Percentiles rank a stretch among this genome's conserved stretches.
Conservation (phyloP, 35 echinoderm and acorn worm genomes). For the Apostichopus japonicus region DNA sequence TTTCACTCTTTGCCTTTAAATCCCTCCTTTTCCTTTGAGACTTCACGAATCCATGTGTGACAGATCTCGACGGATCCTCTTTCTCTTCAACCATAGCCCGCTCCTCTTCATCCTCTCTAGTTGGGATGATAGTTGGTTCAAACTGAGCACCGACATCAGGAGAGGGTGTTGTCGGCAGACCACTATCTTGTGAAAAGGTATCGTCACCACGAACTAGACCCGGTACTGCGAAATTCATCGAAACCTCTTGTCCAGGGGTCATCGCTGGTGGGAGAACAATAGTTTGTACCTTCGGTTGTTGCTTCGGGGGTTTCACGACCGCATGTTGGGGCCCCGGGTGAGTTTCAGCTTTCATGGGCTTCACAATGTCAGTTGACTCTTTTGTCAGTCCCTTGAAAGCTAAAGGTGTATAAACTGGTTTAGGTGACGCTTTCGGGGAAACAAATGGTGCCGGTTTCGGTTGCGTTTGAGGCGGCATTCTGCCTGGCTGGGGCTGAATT, state of each 20-base stretch:
- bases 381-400: slow-evolving; percentile 29
- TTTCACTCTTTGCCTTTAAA: slow-evolving; percentile 51
- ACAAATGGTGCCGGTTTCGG: background rate
- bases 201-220: slow-evolving; percentile 42
- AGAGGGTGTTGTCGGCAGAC: slow-evolving; percentile 21
- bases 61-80: slow-evolving; percentile 9
- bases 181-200: slow-evolving; percentile 36
- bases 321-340: slow-evolving; percentile 34
- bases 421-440: slow-evolving; percentile 21
- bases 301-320: slow-evolving; percentile 12
- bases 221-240: slow-evolving; percentile 23
- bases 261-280: slow-evolving; percentile 30
- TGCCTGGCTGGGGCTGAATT: slow-evolving; percentile 19
- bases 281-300: slow-evolving; percentile 32
- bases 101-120: slow-evolving; percentile 9
- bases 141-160: slow-evolving; percentile 27
- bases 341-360: slow-evolving; percentile 47
- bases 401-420: slow-evolving; percentile 21
- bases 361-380: slow-evolving; percentile 15
- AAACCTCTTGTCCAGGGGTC: slow-evolving; percentile 32
- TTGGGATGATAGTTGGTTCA: background rate
- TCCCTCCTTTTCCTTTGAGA: slow-evolving; percentile 56
- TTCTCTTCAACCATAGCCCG: background rate
- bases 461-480: slow-evolving; percentile 19
- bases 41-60: slow-evolving; percentile 43